Conservation (phyloP, 2,888 invertebrate genomes). For the Platerodrilus igneus region DNA sequence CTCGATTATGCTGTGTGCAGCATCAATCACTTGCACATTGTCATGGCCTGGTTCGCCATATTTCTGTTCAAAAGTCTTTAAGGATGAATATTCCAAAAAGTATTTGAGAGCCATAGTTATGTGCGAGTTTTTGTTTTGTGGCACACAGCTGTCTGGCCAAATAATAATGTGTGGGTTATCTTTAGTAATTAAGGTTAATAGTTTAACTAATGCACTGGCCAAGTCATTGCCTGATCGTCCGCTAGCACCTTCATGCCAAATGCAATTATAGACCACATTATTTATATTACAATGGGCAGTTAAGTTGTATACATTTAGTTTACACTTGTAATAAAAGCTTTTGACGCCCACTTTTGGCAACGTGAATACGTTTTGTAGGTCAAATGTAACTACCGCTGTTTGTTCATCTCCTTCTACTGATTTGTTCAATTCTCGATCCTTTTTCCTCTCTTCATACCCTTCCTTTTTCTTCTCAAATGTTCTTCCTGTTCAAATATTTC, state of each 20-base stretch:
- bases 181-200: conserved; percentile 11
- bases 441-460: conserved; percentile 4
- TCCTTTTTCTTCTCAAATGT: not conserved
- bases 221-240: conserved; percentile 16
- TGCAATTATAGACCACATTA: conserved; percentile 10
- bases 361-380: conserved; percentile 17
- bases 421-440: conserved; percentile 1
- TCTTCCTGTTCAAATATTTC: not conserved
- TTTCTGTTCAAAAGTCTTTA: conserved; percentile 16
- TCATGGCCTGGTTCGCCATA: conserved; percentile 26
- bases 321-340: conserved; percentile 14
- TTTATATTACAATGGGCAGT: conserved; percentile 12
- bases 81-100: conserved; percentile 12
- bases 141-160: conserved; percentile 21
- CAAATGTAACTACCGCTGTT: conserved; percentile 13
- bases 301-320: conserved; percentile 12
- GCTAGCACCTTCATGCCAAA: conserved; percentile 17
- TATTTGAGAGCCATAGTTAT: conserved; percentile 18
- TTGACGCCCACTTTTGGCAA: conserved; percentile 11
- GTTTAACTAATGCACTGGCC: conserved; percentile 17
- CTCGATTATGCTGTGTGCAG: conserved; percentile 20
- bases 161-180: conserved; percentile 13
- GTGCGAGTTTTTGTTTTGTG: conserved; percentile 20
- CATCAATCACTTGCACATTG: conserved; percentile 21
- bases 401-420: conserved; percentile 2